Base-by-base conservation (phyloP, 2,888 invertebrate species). In the Plagiodera versicolora region DNA sequence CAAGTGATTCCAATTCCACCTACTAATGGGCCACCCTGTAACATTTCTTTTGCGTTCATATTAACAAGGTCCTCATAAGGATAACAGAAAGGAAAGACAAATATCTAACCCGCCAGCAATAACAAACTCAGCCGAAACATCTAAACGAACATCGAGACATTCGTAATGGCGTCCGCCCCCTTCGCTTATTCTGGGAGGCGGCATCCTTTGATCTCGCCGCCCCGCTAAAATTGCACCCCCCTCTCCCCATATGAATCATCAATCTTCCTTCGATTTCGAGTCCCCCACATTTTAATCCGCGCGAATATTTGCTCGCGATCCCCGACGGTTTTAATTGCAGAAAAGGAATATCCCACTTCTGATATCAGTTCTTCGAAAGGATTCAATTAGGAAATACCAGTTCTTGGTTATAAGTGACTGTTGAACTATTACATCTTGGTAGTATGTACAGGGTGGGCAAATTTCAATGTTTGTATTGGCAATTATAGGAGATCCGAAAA, bases 141-240 rank as follows among this genome's bases (percentile, higher is more conserved):
- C 77, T 77, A 79, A 78, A 78, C 78, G 79, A 78, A 76, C 79
- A 78, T 77, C 76, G 79, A 75, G 76, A 74, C 75, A 74, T 75
- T 76, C 24, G 75, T 78, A 78, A 79, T 78, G 79, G 77, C 77
- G 78, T 73, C 74, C 75, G 73, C 76, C 75, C 75, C 74, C n/a
- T 70, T 71, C 69, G 70, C 75, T 74, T 76, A 77, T 76, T 74
- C 77, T 78, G 74, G 76, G 76, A 78, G 80, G 80, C 82, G 86
- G 86, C 81, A 81, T 80, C 83, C 83, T 85, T 85, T 85, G 85
- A 85, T 85, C 84, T 85, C 81, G 82, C 85, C 84, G 84, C 80
- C 81, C 73, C 75, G 61, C 66, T n/a, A 10, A 9, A 10, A 3
- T 61, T 58, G 54, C 50, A 64, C 48, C 58, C 60, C 56, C 51